Evolutionary conservation across 1,140 invertebrate species (phyloP).

Genomic region (Coptotermes formosanus): DNA sequence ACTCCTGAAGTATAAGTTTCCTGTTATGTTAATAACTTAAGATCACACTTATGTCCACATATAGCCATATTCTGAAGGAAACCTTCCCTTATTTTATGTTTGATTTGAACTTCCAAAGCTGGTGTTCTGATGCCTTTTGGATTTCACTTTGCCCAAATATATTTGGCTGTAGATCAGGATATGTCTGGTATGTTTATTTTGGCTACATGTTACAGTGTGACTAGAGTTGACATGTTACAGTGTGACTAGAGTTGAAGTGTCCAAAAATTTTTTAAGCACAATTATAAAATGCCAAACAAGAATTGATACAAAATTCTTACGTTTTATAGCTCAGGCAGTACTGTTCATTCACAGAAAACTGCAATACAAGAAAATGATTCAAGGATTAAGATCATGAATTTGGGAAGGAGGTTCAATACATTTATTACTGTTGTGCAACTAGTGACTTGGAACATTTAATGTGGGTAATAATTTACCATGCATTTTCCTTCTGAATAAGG

Average conservation of each 20-base stretch:
- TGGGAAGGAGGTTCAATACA: not conserved
- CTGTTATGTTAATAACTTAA: not conserved
- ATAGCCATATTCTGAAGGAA: conserved; percentile 3
- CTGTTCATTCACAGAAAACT: not conserved
- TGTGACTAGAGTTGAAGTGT: too few relatives aligned
- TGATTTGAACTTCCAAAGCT: too few relatives aligned
- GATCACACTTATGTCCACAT: not conserved
- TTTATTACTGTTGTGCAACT: not conserved
- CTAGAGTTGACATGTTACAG: too few relatives aligned
- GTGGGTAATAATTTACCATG: not conserved
- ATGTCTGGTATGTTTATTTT: too few relatives aligned
- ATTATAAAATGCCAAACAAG: too few relatives aligned
- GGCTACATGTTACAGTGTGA: too few relatives aligned
- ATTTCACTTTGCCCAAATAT: too few relatives aligned
- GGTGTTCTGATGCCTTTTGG: too few relatives aligned
- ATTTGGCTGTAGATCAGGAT: too few relatives aligned
- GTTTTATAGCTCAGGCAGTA: too few relatives aligned
- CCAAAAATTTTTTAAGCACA: too few relatives aligned
- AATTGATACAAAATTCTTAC: too few relatives aligned
- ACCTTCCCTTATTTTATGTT: not conserved
- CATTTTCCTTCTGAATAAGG: not conserved
- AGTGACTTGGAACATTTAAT: not conserved
- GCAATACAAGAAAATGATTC: not conserved
- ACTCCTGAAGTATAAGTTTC: not conserved
- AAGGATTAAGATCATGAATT: not conserved